These are phyloP conservation scores for Xylocopa sonorina DNA, from an alignment of 1,140 invertebrate genomes.

Conservation along the genomic window DNA sequence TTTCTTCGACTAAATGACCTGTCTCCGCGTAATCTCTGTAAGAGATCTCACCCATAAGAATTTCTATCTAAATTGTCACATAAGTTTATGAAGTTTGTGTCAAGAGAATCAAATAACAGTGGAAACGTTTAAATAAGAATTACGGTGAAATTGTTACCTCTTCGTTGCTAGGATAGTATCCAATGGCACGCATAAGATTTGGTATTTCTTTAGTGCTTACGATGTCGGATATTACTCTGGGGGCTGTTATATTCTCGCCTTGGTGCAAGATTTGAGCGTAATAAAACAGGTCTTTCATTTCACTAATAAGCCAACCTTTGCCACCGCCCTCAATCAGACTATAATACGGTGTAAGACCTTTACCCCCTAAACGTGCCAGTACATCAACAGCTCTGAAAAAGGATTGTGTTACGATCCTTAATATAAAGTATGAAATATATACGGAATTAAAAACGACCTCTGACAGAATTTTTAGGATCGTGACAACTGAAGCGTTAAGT, in stretches of 20 bases:
- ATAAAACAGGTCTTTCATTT: slow-evolving; percentile 88
- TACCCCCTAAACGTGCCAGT: slow-evolving; percentile 81
- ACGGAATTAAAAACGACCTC: too few relatives aligned
- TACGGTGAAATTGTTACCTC: slow-evolving; percentile 83
- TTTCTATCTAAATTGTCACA: slow-evolving; percentile 83
- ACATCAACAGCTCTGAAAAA: slow-evolving; percentile 81
- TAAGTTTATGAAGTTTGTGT: not conserved
- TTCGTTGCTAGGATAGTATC: slow-evolving; percentile 88
- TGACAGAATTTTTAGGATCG: too few relatives aligned
- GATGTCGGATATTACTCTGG: slow-evolving; percentile 82
- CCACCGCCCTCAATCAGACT: slow-evolving; percentile 83
- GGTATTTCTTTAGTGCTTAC: slow-evolving; percentile 86
- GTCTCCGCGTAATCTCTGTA: slow-evolving; percentile 83
- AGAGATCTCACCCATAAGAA: slow-evolving; percentile 86
- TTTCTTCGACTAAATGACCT: slow-evolving; percentile 81
- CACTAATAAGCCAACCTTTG: slow-evolving; percentile 86
- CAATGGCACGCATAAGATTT: slow-evolving; percentile 88
- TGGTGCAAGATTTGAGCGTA: slow-evolving; percentile 88
- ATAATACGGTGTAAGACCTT: slow-evolving; percentile 83
- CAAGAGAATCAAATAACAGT: not conserved
- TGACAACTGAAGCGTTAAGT: too few relatives aligned
- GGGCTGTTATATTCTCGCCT: slow-evolving; percentile 85
- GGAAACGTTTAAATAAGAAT: not conserved
- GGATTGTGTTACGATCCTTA: not conserved
- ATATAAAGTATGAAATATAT: too few relatives aligned